A percentile compares a stretch with the other conserved stretches of the same genome.
Conservation (phyloP, 2,797 vertebrate species). For the Liasis olivaceus region DNA sequence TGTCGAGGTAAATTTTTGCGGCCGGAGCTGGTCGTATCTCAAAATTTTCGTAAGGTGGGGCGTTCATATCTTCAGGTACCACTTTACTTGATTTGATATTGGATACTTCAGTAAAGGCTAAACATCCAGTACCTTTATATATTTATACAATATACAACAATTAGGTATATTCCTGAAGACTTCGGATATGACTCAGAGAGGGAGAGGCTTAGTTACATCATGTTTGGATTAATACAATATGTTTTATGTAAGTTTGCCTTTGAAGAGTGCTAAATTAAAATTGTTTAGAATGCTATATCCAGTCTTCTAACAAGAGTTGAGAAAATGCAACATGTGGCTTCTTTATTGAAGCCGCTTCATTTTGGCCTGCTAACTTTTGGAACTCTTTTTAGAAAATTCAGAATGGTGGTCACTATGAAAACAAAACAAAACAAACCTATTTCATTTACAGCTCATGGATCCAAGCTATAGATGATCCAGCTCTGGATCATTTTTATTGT, state of each 20-base stretch:
- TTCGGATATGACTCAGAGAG: neutral
- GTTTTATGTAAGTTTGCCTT: neutral
- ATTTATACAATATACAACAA: too few species aligned
- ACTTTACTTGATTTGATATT: neutral
- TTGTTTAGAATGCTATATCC: neutral
- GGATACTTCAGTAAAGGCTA: neutral
- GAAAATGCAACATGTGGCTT: neutral
- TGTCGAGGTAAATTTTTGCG: too few species aligned
- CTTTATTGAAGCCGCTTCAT: neutral
- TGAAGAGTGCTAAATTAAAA: neutral
- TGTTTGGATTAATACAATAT: neutral
- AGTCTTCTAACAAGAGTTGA: neutral
- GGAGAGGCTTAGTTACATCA: neutral
- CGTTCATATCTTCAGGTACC: too few species aligned
- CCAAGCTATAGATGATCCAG: too few species aligned
- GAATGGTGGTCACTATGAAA: neutral
- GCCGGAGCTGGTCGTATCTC: too few species aligned
- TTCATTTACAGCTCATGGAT: too few species aligned
- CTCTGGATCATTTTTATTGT: too few species aligned
- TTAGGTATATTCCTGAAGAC: neutral
- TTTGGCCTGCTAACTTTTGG: neutral
- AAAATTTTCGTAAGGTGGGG: too few species aligned
- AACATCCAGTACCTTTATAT: neutral
- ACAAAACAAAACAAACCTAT: neutral
- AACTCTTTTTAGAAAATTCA: neutral